A percentile compares a stretch with the other conserved stretches of the same genome.
Conservation (phyloP, 37 sponge, comb jelly and placozoan genomes). For the Petrosia ficiformis region DNA sequence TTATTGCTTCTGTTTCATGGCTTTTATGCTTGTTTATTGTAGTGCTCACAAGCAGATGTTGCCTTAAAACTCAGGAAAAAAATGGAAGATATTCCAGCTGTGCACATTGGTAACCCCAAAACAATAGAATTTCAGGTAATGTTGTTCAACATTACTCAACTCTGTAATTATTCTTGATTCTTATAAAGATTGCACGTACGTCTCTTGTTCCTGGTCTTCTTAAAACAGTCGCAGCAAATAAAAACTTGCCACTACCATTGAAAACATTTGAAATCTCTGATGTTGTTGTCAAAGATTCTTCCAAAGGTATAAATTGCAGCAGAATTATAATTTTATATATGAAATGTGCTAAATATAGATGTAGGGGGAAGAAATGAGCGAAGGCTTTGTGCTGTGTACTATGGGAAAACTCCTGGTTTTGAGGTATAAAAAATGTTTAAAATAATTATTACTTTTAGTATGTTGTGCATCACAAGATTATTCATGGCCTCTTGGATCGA, state of each 20-base stretch:
- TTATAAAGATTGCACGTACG: conserved; percentile 55
- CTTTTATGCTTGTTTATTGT: background rate
- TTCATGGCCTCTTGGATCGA: conserved; percentile 65
- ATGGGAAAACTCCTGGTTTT: conserved; percentile 73
- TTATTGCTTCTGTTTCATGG: background rate
- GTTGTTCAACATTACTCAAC: no score
- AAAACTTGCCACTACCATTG: conserved; percentile 73
- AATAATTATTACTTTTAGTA: no score
- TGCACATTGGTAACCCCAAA: conserved; percentile 83
- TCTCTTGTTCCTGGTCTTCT: conserved; percentile 79
- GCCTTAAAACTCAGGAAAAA: conserved; percentile 30
- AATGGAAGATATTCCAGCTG: conserved; percentile 62
- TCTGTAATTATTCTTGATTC: background rate
- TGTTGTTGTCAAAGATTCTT: conserved; percentile 39
- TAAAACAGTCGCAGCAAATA: conserved; percentile 68
- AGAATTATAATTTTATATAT: no score
- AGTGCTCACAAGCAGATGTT: conserved; percentile 76
- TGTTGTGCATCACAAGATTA: conserved; percentile 39
- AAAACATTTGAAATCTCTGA: conserved; percentile 83
- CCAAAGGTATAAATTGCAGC: conserved; percentile 38
- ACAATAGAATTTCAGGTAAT: conserved; percentile 76
- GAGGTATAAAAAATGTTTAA: no score
- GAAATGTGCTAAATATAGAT: no score
- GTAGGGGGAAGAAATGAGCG: conserved; percentile 58
- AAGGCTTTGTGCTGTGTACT: conserved; percentile 66